Evolutionary conservation across 2,113 vertebrate genomes (phyloP), one percentile per base, ranked within the genome.

Genomic region (Cololabis saira): DNA sequence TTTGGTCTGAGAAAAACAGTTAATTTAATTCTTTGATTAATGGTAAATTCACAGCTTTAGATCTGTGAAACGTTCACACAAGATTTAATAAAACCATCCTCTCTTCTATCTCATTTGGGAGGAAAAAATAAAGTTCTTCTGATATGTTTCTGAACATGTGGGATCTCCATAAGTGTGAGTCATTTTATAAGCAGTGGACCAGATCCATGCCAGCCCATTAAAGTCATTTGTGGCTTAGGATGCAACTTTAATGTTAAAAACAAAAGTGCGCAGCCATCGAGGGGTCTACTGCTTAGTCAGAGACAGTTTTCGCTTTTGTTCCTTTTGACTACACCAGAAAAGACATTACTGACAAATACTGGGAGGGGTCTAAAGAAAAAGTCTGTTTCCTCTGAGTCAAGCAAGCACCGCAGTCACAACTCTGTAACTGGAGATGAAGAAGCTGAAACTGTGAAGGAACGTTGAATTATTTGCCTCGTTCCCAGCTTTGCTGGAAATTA

Each of bases 241-340:
- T 67, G 77, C 37, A 79, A 80, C 79, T 79, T 82, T 85, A 87
- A 85, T 81, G 84, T 79, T 56, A 84, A 88, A 88, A 88, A 88
- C 86, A 84, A 84, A 83, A 89, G 81, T 85, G 86, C 68, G 19
- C 58, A 63, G 73, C 57, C 67, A 74, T 79, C 18, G 13, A 21
- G 44, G 44, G 27, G 58, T 52, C 55, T 72, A 71, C 82, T 81
- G 74, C 82, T 81, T 67, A 73, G 76, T 87, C 82, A 81, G 58
- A 24, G 61, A 50, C 56, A 18, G 12, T 56, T 68, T 76, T 61
- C 72, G 44, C 52, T 74, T 64, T 44, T 58, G 19, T 19, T 58
- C 17, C 41, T 61, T 54, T 47, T 56, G 14, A 3, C 42, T 67
- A 51, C 57, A 41, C 40, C 52, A 61, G 3, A 69, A 67, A 79